Base-by-base conservation (phyloP, 2,113 vertebrate genomes). In the Festucalex cinctus region DNA sequence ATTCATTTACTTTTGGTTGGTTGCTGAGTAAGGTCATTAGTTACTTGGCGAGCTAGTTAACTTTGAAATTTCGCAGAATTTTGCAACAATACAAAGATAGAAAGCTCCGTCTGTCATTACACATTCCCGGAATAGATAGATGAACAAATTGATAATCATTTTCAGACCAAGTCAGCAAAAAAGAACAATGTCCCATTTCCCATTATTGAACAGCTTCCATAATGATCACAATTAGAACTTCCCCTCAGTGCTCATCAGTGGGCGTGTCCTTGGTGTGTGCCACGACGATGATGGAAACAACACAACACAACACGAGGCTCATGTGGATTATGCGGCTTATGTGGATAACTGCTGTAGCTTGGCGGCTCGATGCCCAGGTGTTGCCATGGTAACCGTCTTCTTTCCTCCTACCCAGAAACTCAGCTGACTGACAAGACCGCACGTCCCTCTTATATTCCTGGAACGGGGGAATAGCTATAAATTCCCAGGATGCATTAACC, bases 401-500 rank as follows among this genome's bases (percentile, higher is more conserved):
- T 62, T 44, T 62, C 16, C 36, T 41, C 22, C 60, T 24, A 14
- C 3, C 35, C 36, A n/a, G 35, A 39, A 14, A 39, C 36, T 17
- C 16, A 61, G 10, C n/a, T n/a, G 19, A 37, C 4, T 39, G n/a
- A 61, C 37, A 24, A 43, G n/a, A 24, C 37, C 7, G 59, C 37
- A 41, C 37, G 20, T 62, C 39, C 37, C 39, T 24, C n/a, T 62
- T 17, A 43, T 62, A 43, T 62, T 43, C 37, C 39, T 8, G 60
- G 37, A 62, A 43, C 9, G 19, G 24, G 39, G 39, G 63, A 66
- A 62, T 26, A 53, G 5, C 61, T 36, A 46, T 60, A 56, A 66
- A 67, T 37, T 49, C 64, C 51, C 60, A 14, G 35, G 16, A 3
- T 41, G 44, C 48, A 49, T 73, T 63, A 37, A 69, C 63, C 35